Evolutionary conservation across 2,888 invertebrate species (phyloP).

Genomic region (Sisyra nigra): DNA sequence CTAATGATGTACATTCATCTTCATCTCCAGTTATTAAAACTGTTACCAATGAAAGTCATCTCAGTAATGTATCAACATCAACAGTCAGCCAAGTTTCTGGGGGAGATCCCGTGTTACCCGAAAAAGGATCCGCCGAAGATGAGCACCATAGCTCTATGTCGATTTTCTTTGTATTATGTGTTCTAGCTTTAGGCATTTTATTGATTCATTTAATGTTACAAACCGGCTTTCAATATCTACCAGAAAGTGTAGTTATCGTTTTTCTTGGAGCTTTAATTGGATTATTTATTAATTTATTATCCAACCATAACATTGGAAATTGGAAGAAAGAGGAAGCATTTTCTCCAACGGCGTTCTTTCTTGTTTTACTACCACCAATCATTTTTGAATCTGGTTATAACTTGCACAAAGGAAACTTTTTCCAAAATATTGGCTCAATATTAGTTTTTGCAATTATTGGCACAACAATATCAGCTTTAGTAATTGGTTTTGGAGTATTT

Average conservation of each 20-base stretch:
- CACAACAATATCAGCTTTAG: constrained; percentile 90
- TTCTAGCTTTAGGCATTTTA: constrained; percentile 85
- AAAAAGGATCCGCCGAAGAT: constrained; percentile 82
- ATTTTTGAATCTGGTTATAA: constrained; percentile 99
- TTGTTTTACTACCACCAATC: constrained; percentile 91
- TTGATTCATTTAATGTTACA: constrained; percentile 89
- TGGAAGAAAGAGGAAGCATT: constrained; percentile 97
- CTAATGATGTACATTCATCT: too few species aligned
- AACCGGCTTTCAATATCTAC: constrained; percentile 90
- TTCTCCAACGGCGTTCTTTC: constrained; percentile 94
- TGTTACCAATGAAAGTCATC: constrained; percentile 18
- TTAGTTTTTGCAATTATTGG: constrained; percentile 95
- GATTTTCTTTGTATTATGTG: constrained; percentile 93
- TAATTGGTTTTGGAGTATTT: constrained; percentile 93
- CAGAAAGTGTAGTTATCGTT: constrained; percentile 95
- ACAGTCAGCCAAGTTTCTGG: neutral
- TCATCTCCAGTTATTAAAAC: neutral
- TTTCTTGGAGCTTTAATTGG: constrained; percentile 89
- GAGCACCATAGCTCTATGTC: constrained; percentile 95
- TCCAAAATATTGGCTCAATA: constrained; percentile 98
- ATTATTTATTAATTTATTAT: constrained; percentile 75
- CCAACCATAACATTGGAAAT: constrained; percentile 75
- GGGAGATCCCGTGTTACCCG: constrained; percentile 68
- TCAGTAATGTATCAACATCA: constrained; percentile 30
- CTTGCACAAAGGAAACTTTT: constrained; percentile 91